Evolutionary conservation across 2,888 invertebrate species (phyloP), one percentile per base, ranked within the genome.

Genomic region (Nematopogon swammerdamellus): DNA sequence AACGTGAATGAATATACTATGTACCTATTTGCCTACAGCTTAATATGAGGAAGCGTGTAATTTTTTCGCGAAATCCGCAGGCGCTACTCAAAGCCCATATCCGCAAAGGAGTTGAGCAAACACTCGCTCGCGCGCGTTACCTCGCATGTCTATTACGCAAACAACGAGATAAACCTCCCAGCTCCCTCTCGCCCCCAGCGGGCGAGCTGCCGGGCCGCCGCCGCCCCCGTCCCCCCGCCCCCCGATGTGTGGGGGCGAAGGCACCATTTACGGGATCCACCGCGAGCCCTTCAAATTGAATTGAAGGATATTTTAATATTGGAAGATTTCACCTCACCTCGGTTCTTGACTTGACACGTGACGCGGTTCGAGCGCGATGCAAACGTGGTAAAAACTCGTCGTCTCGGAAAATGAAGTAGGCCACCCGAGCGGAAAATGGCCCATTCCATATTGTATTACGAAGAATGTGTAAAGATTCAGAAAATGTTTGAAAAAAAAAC

Each of bases 41-140:
- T 70, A 68, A 67, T 68, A 68, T 63, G 47, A 51, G 54, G 65
- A 65, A 65, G 62, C 63, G 63, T 58, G 68, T 68, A 70, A 69
- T 69, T 69, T 25, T 69, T 68, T 68, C 63, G 62, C 63, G 36
- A 65, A 67, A 68, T 66, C 65, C 65, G 59, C 52, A 53, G 57
- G 53, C 58, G 57, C 44, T 49, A 49, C 46, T 47, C 46, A 45
- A 18, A 44, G 48, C 48, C 50, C 46, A 30, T 49, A 67, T 63
- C 63, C 62, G 60, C 59, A 61, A 64, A 67, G 64, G 63, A 68
- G 64, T 66, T 68, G 63, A 55, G 65, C 63, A 68, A 68, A 68
- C 67, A 67, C 63, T 36, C 36, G 36, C 16, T 45, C 14, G 46
- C 18, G 46, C 20, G 46, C 49, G 45, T 45, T 45, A 45, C 46